phyloP scores from a whole-genome alignment of 2,797 vertebrate genomes.

The Adelosebastes latens region DNA sequence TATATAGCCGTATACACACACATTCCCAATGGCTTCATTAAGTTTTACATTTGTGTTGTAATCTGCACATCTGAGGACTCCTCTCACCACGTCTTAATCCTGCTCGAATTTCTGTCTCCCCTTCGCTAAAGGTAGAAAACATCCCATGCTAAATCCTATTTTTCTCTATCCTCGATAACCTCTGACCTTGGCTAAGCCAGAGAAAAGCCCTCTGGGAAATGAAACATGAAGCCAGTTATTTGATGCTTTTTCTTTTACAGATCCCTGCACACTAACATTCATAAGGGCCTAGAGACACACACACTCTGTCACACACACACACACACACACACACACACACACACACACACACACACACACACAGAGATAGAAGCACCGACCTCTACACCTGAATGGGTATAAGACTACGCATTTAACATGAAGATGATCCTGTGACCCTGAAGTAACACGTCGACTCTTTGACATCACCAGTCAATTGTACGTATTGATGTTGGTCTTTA shows the following conservation, averaged over 20 bases:
- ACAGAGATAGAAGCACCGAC: slow-evolving; percentile 28
- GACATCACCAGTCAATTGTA: slow-evolving; percentile 49
- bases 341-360: not conserved
- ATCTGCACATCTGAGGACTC: slow-evolving; percentile 19
- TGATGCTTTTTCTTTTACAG: slow-evolving; percentile 55
- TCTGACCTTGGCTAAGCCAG: slow-evolving; percentile 66
- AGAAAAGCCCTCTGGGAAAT: slow-evolving; percentile 70
- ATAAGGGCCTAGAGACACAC: slow-evolving; percentile 17
- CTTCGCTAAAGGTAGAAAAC: slow-evolving; percentile 48
- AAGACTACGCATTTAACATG: slow-evolving; percentile 56
- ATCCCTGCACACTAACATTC: slow-evolving; percentile 54
- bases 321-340: not conserved
- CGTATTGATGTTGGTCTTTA: slow-evolving; percentile 63
- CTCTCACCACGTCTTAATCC: slow-evolving; percentile 37
- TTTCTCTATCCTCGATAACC: slow-evolving; percentile 66
- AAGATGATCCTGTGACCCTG: slow-evolving; percentile 52
- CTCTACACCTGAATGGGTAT: slow-evolving; percentile 44
- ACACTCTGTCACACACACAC: not conserved
- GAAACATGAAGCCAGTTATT: slow-evolving; percentile 70
- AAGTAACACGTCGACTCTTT: slow-evolving; percentile 47
- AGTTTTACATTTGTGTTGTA: slow-evolving; percentile 4
- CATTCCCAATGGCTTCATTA: not conserved
- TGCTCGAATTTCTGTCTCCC: slow-evolving; percentile 47
- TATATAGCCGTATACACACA: not conserved
- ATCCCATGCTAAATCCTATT: slow-evolving; percentile 62